Base-by-base conservation (phyloP, 2,113 vertebrate genomes). In the Calidris pugnax region DNA sequence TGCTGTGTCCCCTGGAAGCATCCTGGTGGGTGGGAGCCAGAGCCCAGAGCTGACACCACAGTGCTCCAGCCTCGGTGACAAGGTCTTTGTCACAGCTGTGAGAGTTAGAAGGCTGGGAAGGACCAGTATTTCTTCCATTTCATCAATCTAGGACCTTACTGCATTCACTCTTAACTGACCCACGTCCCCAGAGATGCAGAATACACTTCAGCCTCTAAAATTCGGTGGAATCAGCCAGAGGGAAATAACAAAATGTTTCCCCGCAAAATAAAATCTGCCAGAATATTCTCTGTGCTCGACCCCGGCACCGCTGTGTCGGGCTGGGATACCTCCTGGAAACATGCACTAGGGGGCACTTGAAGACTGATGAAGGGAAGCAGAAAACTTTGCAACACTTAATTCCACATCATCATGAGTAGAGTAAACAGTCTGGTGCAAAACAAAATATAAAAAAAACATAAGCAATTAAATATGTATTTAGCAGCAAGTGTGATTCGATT, bases 401-500 rank as follows among this genome's bases (percentile, higher is more conserved):
- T 97, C 89, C 86, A 85, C 62, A 83, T 96, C 92, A 90, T 96
- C 93, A 96, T 88, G 95, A 97, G 85, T 87, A 97, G 93, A 97
- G 98, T 98, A 98, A 98, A 98, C 97, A 97, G 95, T 96, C 94
- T 95, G 89, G 93, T 94, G 97, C 97, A 97, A 97, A 98, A 97
- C 97, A 98, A 98, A 98, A 98, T 95, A 97, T 98, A 97, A 98
- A 98, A 98, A 97, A 97, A 97, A 5, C 93, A 97, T 97, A 97
- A 97, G 96, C 96, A 98, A 98, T 98, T 98, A 98, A 98, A 98
- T 98, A 98, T 98, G 97, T 98, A 97, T 98, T 98, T 98, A 98
- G 97, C 82, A 93, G 97, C 97, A 97, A 98, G 96, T 95, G 95
- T 94, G 97, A 98, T 97, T 98, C 86, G 86, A 87, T 97, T 98